phyloP scores from a whole-genome alignment of 2,113 vertebrate species.

The Eptatretus burgeri region DNA sequence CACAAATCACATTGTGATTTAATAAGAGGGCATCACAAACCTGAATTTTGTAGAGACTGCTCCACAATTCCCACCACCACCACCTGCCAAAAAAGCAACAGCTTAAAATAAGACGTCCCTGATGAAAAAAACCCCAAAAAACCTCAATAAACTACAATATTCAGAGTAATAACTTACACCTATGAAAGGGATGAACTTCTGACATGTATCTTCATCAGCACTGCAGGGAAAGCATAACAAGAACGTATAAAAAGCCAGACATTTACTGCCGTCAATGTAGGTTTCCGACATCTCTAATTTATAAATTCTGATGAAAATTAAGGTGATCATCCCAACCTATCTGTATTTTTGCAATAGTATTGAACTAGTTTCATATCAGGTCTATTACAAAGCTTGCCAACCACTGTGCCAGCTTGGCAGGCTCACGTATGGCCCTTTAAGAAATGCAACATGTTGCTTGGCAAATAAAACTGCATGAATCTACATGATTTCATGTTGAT shows the following conservation, averaged over 20 bases:
- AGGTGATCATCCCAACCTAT: slow-evolving; percentile 13
- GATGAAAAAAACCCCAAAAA: neutral
- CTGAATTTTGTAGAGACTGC: slow-evolving; percentile 54
- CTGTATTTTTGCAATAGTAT: slow-evolving; percentile 8
- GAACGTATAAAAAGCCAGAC: slow-evolving; percentile 12
- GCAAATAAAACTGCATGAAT: no score
- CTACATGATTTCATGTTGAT: no score
- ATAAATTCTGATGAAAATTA: slow-evolving; percentile 17
- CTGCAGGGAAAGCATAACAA: slow-evolving; percentile 17
- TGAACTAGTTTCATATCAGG: neutral
- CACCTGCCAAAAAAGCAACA: slow-evolving; percentile 26
- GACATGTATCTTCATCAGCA: slow-evolving; percentile 75
- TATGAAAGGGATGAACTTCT: slow-evolving; percentile 90
- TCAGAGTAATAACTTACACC: slow-evolving; percentile 30
- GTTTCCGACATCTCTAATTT: slow-evolving; percentile 11
- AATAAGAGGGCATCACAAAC: slow-evolving; percentile 13
- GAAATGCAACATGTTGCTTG: no score
- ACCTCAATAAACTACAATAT: slow-evolving; percentile 6
- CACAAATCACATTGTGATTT: no score
- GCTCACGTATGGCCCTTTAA: no score
- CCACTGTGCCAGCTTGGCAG: slow-evolving; percentile 7
- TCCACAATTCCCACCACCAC: slow-evolving; percentile 88
- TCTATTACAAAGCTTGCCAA: neutral
- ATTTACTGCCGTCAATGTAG: slow-evolving; percentile 7
- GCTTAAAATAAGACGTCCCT: slow-evolving; percentile 7